These are phyloP conservation scores for Xiphophorus couchianus DNA, from an alignment of 2,113 vertebrate genomes.

Conservation along the genomic window DNA sequence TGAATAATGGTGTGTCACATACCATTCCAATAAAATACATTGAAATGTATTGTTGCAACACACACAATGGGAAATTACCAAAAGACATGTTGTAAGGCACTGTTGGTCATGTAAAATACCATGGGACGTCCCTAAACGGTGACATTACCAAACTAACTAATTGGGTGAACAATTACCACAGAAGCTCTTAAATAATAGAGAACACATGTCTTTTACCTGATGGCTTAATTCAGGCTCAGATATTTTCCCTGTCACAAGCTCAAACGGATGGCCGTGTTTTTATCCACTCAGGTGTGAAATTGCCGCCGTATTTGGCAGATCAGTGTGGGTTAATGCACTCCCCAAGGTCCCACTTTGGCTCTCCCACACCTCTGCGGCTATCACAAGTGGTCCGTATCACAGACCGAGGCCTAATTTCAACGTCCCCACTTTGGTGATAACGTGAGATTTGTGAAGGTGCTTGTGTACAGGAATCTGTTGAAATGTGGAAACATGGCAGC, in stretches of 20 bases:
- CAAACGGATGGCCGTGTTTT: constrained; percentile 75
- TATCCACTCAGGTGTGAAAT: constrained; percentile 77
- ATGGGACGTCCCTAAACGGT: neutral
- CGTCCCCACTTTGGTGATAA: constrained; percentile 51
- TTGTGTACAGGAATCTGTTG: constrained; percentile 52
- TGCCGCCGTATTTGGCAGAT: constrained; percentile 77
- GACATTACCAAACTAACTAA: constrained; percentile 30
- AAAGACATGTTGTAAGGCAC: neutral
- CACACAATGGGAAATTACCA: too few species aligned
- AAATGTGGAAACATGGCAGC: constrained; percentile 38
- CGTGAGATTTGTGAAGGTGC: constrained; percentile 61
- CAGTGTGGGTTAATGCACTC: constrained; percentile 71
- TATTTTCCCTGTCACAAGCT: constrained; percentile 60
- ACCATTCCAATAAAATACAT: too few species aligned
- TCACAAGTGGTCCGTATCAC: constrained; percentile 19
- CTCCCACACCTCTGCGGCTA: constrained; percentile 25
- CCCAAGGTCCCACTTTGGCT: constrained; percentile 48
- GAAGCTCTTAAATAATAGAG: constrained; percentile 37
- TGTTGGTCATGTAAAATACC: neutral
- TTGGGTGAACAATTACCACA: constrained; percentile 29
- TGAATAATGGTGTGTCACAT: too few species aligned
- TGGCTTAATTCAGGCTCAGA: constrained; percentile 49
- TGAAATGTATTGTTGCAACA: too few species aligned
- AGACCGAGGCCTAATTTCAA: constrained; percentile 43
- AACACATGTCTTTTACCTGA: constrained; percentile 43